A percentile compares a stretch with the other conserved stretches of the same genome.
These are phyloP conservation scores for Rhinogobius similis DNA, from an alignment of 2,113 vertebrate genomes.

Conservation along the genomic window DNA sequence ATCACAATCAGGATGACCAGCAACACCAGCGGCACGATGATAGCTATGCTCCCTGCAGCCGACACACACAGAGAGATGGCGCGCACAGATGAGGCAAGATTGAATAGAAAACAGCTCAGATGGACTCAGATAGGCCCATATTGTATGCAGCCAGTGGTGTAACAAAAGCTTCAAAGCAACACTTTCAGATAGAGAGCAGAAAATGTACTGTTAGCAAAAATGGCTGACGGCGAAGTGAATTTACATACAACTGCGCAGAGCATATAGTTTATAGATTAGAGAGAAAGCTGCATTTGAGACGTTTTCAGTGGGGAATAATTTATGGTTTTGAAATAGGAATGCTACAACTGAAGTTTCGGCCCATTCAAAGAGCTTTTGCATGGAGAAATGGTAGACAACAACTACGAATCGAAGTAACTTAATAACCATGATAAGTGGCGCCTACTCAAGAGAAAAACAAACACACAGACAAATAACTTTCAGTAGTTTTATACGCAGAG, in stretches of 20 bases:
- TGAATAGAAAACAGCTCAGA: constrained; percentile 16
- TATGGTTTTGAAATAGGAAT: neutral
- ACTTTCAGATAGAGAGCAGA: neutral
- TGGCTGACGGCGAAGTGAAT: neutral
- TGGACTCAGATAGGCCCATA: constrained; percentile 28
- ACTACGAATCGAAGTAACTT: neutral
- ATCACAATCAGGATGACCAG: constrained; percentile 91
- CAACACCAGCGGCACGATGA: constrained; percentile 95
- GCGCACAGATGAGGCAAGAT: constrained; percentile 25
- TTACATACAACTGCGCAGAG: neutral
- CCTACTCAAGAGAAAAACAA: too few relatives aligned
- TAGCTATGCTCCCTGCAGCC: constrained; percentile 92
- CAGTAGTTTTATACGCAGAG: too few relatives aligned
- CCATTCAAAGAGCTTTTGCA: neutral
- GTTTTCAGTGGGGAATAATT: neutral
- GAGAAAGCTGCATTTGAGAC: neutral
- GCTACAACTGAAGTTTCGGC: neutral
- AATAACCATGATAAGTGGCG: neutral
- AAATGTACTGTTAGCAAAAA: neutral
- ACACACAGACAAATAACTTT: too few relatives aligned
- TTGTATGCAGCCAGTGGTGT: neutral
- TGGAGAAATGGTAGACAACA: neutral
- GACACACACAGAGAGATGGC: constrained; percentile 39
- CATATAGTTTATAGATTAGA: neutral
- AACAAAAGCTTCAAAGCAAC: constrained; percentile 2